Conservation (phyloP, 1,140 invertebrate genomes). For the Neodiprion fabricii region DNA sequence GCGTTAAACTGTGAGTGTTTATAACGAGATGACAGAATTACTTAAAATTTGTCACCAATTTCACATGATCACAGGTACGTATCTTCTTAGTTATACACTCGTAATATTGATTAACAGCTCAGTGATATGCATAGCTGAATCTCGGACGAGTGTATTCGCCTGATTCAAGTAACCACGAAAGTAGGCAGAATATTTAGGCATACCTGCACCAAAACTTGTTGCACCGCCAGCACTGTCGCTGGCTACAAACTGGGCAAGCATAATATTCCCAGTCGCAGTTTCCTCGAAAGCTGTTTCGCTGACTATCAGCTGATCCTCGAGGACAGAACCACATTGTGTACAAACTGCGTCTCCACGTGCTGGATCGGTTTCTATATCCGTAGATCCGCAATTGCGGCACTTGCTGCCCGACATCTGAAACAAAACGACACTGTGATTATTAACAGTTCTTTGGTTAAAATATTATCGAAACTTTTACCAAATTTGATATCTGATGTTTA, state of each 20-base stretch:
- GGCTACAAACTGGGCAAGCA: constrained; percentile 92
- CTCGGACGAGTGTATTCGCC: no score
- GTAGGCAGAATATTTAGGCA: constrained; percentile 28
- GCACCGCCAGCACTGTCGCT: constrained; percentile 84
- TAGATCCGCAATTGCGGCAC: constrained; percentile 92
- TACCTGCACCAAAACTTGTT: constrained; percentile 75
- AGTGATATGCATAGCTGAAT: no score
- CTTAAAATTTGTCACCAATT: constrained; percentile 2
- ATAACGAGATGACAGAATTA: neutral
- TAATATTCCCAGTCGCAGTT: constrained; percentile 84
- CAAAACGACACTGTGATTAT: neutral
- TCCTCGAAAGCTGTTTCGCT: constrained; percentile 97
- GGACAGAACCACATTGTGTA: constrained; percentile 92
- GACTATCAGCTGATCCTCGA: constrained; percentile 96
- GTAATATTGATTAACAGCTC: neutral
- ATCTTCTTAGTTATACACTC: neutral
- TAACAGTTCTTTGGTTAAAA: neutral
- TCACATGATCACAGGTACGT: neutral
- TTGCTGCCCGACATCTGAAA: constrained; percentile 68
- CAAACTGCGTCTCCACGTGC: constrained; percentile 94
- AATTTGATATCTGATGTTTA: neutral
- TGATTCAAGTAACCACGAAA: no score
- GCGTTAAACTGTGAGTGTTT: constrained; percentile 18
- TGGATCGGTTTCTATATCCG: constrained; percentile 93
- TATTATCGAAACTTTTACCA: neutral